A percentile compares a stretch with the other conserved stretches of the same genome.
Conservation (phyloP, 1,140 invertebrate genomes). For the Aethina tumida region DNA sequence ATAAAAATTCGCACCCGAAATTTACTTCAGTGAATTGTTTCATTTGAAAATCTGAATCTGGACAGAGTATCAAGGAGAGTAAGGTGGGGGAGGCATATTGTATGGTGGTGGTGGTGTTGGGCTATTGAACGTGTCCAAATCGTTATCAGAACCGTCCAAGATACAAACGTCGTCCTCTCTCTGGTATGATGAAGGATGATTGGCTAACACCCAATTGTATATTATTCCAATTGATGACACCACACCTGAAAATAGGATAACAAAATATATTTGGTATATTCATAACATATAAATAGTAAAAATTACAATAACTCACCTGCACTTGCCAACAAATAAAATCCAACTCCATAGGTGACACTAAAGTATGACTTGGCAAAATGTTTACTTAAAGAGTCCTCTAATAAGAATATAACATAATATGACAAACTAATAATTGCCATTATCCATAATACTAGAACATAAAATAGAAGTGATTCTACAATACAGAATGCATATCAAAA, state of each 20-base stretch:
- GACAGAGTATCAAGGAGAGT: slow-evolving; percentile 39
- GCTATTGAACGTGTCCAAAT: slow-evolving; percentile 37
- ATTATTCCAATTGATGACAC: slow-evolving; percentile 27
- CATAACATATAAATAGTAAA: neutral
- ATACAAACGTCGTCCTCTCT: slow-evolving; percentile 27
- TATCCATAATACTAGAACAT: slow-evolving; percentile 30
- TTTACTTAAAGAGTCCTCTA: slow-evolving; percentile 28
- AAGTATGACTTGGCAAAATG: slow-evolving; percentile 24
- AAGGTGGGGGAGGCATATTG: slow-evolving; percentile 42
- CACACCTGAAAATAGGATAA: slow-evolving; percentile 21
- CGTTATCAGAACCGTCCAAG: slow-evolving; percentile 35
- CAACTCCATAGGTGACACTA: slow-evolving; percentile 30
- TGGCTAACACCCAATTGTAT: slow-evolving; percentile 33
- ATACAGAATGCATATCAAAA: slow-evolving; percentile 3
- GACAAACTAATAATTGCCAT: slow-evolving; percentile 32
- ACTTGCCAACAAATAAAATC: slow-evolving; percentile 31
- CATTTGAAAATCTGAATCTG: too few relatives aligned
- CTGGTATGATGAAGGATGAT: slow-evolving; percentile 34
- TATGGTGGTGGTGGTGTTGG: slow-evolving; percentile 40
- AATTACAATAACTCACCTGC: slow-evolving; percentile 21
- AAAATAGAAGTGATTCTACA: slow-evolving; percentile 3
- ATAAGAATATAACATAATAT: slow-evolving; percentile 28
- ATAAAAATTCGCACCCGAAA: too few relatives aligned
- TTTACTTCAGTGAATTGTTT: too few relatives aligned
- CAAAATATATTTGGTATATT: neutral